phyloP scores from a whole-genome alignment of 2,888 invertebrate genomes.

The Chesias legatella region DNA sequence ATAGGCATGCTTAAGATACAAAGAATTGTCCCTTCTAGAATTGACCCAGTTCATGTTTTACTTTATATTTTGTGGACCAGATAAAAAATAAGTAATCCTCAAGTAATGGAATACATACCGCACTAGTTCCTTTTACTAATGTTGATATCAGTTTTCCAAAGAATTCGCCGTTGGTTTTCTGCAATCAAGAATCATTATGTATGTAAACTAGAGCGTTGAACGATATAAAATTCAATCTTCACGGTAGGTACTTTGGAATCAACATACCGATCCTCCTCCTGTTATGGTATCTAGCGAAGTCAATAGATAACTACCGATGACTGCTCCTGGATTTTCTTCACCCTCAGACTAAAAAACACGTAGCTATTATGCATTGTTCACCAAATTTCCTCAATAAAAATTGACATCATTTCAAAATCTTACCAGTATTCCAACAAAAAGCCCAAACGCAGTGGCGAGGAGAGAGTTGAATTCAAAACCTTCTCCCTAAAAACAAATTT shows the following conservation, averaged over 20 bases:
- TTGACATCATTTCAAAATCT: slow-evolving; percentile 17
- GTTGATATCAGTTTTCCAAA: slow-evolving; percentile 67
- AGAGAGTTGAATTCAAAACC: slow-evolving; percentile 67
- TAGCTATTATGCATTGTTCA: slow-evolving; percentile 1
- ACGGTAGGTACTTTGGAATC: neutral
- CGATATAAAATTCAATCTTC: neutral
- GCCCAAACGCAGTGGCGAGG: slow-evolving; percentile 65
- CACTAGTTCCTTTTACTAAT: slow-evolving; percentile 66
- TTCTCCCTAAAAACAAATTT: slow-evolving; percentile 58
- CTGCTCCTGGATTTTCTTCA: slow-evolving; percentile 65
- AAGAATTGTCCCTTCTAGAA: too few relatives aligned
- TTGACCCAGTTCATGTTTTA: too few relatives aligned
- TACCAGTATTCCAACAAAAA: slow-evolving; percentile 71
- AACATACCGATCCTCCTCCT: slow-evolving; percentile 72
- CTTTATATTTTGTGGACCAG: too few relatives aligned
- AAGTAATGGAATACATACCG: slow-evolving; percentile 50
- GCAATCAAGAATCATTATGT: slow-evolving; percentile 23
- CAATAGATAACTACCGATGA: slow-evolving; percentile 63
- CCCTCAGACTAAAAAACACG: slow-evolving; percentile 60
- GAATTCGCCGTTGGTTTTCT: slow-evolving; percentile 74
- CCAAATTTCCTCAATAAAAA: slow-evolving; percentile 2
- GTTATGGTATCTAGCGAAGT: slow-evolving; percentile 69
- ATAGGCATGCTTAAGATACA: too few relatives aligned
- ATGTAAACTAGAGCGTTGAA: too few relatives aligned
- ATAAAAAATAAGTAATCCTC: too few relatives aligned